These are phyloP conservation scores for Oncorhynchus nerka DNA, from an alignment of 2,113 vertebrate genomes.

Conservation along the genomic window DNA sequence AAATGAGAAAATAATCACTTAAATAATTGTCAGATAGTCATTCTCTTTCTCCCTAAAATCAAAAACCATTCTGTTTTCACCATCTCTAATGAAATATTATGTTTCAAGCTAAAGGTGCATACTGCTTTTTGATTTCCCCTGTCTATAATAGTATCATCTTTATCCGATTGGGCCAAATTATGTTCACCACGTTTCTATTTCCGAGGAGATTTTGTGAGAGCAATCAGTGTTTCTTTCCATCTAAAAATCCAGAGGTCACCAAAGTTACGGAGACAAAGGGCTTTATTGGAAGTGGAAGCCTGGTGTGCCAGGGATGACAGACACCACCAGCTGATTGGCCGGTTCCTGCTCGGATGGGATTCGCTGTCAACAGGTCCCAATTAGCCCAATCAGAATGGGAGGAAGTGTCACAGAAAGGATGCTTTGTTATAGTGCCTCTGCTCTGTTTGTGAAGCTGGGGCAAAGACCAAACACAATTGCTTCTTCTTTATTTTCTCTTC, in stretches of 20 bases:
- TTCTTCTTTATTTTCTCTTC: slow-evolving; percentile 61
- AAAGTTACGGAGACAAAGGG: slow-evolving; percentile 73
- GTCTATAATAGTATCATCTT: not conserved
- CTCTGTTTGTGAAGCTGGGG: slow-evolving; percentile 77
- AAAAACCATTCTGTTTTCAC: too few relatives aligned
- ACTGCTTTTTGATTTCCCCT: too few relatives aligned
- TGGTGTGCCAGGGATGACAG: slow-evolving; percentile 77
- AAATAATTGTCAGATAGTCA: not conserved
- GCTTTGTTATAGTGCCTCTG: slow-evolving; percentile 74
- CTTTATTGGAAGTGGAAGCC: slow-evolving; percentile 73
- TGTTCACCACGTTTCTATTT: slow-evolving; percentile 37
- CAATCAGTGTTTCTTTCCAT: slow-evolving; percentile 56
- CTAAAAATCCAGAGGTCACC: slow-evolving; percentile 69
- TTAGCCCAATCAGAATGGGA: slow-evolving; percentile 82
- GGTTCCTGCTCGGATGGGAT: slow-evolving; percentile 79
- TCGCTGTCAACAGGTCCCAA: slow-evolving; percentile 81
- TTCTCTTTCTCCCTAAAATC: too few relatives aligned
- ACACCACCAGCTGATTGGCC: slow-evolving; percentile 74
- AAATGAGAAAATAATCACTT: not conserved
- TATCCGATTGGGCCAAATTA: slow-evolving; percentile 25
- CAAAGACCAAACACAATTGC: slow-evolving; percentile 78
- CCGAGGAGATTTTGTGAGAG: slow-evolving; percentile 47
- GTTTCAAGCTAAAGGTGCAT: too few relatives aligned
- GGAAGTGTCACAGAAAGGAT: slow-evolving; percentile 79
- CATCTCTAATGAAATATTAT: too few relatives aligned